These are phyloP conservation scores for Acleris laterana DNA, from an alignment of 2,888 invertebrate species.

Conservation along the genomic window DNA sequence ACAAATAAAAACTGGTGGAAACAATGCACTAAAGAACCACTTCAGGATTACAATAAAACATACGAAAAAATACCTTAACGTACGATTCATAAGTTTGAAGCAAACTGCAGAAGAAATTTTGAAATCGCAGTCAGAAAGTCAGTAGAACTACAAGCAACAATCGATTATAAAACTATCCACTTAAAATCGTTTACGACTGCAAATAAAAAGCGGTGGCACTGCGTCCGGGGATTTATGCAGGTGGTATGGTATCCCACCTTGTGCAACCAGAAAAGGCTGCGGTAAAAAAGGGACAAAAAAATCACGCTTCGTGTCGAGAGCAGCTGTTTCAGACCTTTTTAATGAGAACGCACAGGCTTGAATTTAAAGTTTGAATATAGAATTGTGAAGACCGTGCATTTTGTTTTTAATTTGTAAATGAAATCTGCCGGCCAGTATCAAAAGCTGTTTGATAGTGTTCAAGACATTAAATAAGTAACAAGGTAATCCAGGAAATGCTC, in stretches of 20 bases:
- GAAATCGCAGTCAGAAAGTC: neutral
- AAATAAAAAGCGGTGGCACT: constrained; percentile 8
- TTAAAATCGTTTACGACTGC: constrained; percentile 1
- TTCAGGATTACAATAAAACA: neutral
- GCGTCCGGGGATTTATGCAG: constrained; percentile 48
- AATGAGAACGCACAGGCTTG: constrained; percentile 14
- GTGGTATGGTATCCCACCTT: constrained; percentile 64
- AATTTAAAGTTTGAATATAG: constrained; percentile 11
- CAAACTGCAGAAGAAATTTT: neutral
- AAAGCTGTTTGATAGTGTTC: neutral
- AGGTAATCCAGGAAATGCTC: too few species aligned
- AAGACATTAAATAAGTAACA: too few species aligned
- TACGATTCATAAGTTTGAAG: neutral
- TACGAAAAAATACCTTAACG: constrained; percentile 8
- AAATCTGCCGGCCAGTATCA: neutral
- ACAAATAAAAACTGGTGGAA: constrained; percentile 7
- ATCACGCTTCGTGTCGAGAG: constrained; percentile 33
- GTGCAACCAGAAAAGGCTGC: constrained; percentile 46
- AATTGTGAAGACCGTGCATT: neutral
- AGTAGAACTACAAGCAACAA: neutral
- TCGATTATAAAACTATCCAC: neutral
- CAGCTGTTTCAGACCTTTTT: constrained; percentile 50
- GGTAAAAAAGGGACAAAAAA: constrained; percentile 47
- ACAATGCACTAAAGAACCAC: neutral
- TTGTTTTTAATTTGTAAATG: neutral